phyloP scores from a whole-genome alignment of 2,113 vertebrate genomes.

The Glareola pratincola region DNA sequence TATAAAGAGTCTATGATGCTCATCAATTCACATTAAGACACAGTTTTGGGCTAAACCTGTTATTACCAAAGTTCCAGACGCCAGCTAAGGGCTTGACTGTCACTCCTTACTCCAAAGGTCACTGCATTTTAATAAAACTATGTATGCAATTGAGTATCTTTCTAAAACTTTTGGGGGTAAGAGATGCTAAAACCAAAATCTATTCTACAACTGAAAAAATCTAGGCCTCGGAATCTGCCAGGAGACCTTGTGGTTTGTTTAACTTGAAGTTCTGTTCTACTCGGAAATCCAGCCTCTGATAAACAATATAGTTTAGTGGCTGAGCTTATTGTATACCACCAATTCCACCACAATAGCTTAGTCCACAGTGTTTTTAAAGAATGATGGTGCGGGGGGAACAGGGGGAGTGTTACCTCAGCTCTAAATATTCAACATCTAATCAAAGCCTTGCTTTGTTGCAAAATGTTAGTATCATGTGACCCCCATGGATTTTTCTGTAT shows the following conservation, averaged over 20 bases:
- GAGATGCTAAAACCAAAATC: neutral
- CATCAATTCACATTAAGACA: neutral
- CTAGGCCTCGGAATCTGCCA: neutral
- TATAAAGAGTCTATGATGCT: neutral
- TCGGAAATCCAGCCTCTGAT: neutral
- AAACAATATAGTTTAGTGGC: neutral
- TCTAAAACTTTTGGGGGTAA: neutral
- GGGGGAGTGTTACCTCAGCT: neutral
- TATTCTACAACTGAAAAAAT: neutral
- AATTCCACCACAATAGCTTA: neutral
- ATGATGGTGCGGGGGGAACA: neutral
- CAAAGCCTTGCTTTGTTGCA: constrained; percentile 1
- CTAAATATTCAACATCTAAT: neutral
- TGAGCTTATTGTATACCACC: neutral
- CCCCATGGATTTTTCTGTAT: neutral
- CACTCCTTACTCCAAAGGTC: neutral
- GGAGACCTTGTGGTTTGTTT: neutral
- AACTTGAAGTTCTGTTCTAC: neutral
- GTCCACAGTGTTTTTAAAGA: neutral
- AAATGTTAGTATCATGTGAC: neutral
- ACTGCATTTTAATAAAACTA: neutral
- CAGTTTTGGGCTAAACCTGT: neutral
- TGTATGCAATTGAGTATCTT: neutral
- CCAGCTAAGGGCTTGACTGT: neutral
- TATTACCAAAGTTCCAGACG: neutral